phyloP scores from a whole-genome alignment of 2,888 invertebrate species.

The Adelognathus sp. region DNA sequence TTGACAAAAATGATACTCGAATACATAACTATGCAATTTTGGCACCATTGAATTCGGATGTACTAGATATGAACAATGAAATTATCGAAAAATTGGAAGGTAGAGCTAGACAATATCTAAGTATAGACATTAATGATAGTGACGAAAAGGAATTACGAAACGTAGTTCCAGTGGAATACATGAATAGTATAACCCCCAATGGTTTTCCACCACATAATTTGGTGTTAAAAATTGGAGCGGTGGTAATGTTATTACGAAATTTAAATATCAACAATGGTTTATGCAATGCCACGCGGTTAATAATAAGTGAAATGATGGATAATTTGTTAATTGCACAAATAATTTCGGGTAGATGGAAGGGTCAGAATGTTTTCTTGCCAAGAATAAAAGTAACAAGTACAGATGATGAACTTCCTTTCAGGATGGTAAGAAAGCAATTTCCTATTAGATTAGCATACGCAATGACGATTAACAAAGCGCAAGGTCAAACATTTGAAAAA shows the following conservation, averaged over 20 bases:
- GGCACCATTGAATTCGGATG: constrained; percentile 38
- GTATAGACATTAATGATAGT: constrained; percentile 11
- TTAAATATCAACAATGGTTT: constrained; percentile 16
- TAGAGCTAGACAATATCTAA: background rate
- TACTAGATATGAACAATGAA: constrained; percentile 16
- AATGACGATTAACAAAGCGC: constrained; percentile 22
- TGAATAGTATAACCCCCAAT: constrained; percentile 26
- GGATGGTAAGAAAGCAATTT: constrained; percentile 5
- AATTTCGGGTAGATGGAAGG: constrained; percentile 17
- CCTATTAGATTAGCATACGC: constrained; percentile 13
- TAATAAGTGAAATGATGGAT: background rate
- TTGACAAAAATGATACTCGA: background rate
- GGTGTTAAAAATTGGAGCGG: constrained; percentile 27
- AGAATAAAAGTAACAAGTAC: constrained; percentile 36
- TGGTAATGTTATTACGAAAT: constrained; percentile 43
- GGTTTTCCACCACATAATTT: constrained; percentile 33
- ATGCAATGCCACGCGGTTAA: constrained; percentile 28
- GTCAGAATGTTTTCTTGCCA: constrained; percentile 43
- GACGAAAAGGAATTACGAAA: constrained; percentile 7
- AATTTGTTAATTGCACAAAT: constrained; percentile 32
- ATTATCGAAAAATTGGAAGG: constrained; percentile 5
- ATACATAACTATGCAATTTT: constrained; percentile 31
- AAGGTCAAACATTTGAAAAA: constrained; percentile 22
- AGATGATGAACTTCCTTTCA: constrained; percentile 11
- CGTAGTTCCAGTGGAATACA: constrained; percentile 20